Conservation (phyloP, 2,888 invertebrate genomes). For the Idaea aversata region DNA sequence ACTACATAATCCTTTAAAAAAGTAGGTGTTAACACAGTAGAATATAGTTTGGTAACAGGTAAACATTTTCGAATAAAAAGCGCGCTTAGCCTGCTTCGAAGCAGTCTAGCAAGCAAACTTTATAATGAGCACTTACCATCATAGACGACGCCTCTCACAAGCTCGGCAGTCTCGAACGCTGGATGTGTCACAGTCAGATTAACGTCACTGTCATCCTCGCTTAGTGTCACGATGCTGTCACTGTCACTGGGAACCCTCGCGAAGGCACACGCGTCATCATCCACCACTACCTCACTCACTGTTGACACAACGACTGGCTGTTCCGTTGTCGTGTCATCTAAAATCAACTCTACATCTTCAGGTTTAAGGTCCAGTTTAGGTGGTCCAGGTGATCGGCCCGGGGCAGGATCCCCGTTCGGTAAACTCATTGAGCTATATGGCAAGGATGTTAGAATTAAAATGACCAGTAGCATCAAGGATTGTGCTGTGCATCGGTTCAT, state of each 20-base stretch:
- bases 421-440: constrained; percentile 68
- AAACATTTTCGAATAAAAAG: no score
- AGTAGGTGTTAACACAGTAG: no score
- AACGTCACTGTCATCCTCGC: constrained; percentile 65
- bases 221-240: constrained; percentile 63
- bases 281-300: constrained; percentile 41
- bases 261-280: constrained; percentile 65
- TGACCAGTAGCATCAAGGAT: constrained; percentile 47
- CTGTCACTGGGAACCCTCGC: constrained; percentile 69
- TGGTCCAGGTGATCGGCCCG: constrained; percentile 84
- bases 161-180: constrained; percentile 72
- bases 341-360: constrained; percentile 38
- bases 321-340: constrained; percentile 51
- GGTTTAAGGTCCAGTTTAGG: constrained; percentile 51
- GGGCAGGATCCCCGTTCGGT: constrained; percentile 83
- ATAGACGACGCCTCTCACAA: constrained; percentile 78
- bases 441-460: constrained; percentile 49
- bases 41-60: no score
- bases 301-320: constrained; percentile 45
- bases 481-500: constrained; percentile 43
- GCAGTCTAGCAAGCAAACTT: no score
- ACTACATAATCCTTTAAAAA: no score
- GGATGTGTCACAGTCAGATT: constrained; percentile 75
- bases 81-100: no score
- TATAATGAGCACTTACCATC: constrained; percentile 81